A percentile compares a stretch with the other conserved stretches of the same genome.
These are phyloP conservation scores for Chromis chromis DNA, from an alignment of 2,797 vertebrate genomes.

Conservation along the genomic window DNA sequence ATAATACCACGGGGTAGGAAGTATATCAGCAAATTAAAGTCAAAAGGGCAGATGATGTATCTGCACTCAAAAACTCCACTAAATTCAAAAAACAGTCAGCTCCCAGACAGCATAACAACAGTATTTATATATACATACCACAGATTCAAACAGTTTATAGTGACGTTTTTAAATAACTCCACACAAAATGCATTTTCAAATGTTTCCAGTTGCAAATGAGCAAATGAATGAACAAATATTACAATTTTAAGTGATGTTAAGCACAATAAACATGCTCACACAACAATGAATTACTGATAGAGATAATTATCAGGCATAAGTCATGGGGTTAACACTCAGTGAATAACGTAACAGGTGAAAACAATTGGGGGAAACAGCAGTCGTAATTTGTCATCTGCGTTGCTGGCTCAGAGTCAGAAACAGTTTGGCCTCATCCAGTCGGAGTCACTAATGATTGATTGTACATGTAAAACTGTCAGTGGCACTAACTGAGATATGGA, in stretches of 20 bases:
- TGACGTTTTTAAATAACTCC: not conserved
- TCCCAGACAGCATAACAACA: slow-evolving; percentile 3
- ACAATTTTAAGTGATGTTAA: slow-evolving; percentile 5
- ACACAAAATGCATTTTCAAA: slow-evolving; percentile 7
- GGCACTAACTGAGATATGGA: slow-evolving; percentile 6
- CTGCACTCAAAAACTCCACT: not conserved
- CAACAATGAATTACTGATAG: not conserved
- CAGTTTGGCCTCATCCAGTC: slow-evolving; percentile 30
- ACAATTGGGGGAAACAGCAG: slow-evolving; percentile 13
- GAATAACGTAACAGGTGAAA: slow-evolving; percentile 38
- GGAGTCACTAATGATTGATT: slow-evolving; percentile 36
- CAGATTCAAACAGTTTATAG: not conserved
- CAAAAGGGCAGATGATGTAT: slow-evolving; percentile 27
- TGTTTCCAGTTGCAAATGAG: slow-evolving; percentile 6
- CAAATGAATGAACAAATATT: not conserved
- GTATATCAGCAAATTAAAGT: slow-evolving; percentile 36
- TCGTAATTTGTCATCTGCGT: slow-evolving; percentile 23
- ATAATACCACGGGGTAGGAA: slow-evolving; percentile 31
- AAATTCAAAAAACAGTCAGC: not conserved
- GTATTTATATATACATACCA: not conserved
- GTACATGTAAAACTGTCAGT: not conserved
- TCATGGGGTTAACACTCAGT: slow-evolving; percentile 26
- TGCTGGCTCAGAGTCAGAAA: slow-evolving; percentile 37
- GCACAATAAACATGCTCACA: not conserved
- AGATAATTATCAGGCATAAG: slow-evolving; percentile 6